Conservation (phyloP, 2,797 vertebrate species). For the Silurus aristotelis region DNA sequence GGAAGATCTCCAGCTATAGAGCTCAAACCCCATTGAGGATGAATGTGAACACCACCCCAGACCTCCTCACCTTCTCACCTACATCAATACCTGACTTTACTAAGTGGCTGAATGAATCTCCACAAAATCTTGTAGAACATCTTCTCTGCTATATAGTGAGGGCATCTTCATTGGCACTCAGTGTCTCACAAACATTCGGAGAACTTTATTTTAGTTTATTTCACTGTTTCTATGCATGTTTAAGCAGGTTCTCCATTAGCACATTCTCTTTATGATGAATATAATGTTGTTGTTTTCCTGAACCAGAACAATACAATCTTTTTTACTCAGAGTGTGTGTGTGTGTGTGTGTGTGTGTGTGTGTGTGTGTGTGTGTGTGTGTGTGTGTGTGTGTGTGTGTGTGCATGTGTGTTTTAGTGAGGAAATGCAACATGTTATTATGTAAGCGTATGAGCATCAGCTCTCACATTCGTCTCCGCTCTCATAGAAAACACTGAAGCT, state of each 20-base stretch:
- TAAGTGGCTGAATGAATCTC: too few relatives aligned
- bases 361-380: background rate
- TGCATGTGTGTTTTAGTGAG: background rate
- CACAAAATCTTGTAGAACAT: too few relatives aligned
- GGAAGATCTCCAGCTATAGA: too few relatives aligned
- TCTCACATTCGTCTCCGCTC: background rate
- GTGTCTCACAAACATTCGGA: background rate
- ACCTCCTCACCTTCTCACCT: too few relatives aligned
- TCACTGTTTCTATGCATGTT: background rate
- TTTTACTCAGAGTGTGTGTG: background rate
- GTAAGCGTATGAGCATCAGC: background rate
- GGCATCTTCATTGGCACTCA: background rate
- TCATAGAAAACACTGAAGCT: background rate
- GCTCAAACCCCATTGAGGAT: too few relatives aligned
- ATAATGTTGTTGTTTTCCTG: background rate
- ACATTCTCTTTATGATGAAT: background rate
- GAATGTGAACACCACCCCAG: too few relatives aligned
- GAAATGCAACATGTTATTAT: conserved; percentile 13
- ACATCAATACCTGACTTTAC: too few relatives aligned
- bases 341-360: background rate
- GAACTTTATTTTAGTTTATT: background rate
- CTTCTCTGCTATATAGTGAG: too few relatives aligned
- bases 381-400: background rate
- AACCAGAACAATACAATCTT: background rate
- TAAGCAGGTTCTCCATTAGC: background rate